Percentiles rank a stretch among this genome's conserved stretches.
Evolutionary conservation across 2,797 vertebrate species (phyloP).

Genomic region (Syngnathus acus): DNA sequence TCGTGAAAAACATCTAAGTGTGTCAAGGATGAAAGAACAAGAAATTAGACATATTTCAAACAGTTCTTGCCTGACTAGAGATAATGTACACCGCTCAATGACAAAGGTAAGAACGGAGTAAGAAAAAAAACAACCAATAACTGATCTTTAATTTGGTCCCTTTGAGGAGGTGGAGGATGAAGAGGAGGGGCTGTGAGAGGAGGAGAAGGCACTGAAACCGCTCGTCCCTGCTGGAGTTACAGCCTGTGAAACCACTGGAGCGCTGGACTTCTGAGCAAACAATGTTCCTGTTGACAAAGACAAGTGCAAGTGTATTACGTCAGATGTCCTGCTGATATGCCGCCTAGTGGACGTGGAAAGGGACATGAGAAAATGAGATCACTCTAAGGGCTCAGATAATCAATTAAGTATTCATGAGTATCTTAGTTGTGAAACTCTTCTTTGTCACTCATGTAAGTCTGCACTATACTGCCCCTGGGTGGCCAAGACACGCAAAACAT

Average conservation of each 20-base stretch:
- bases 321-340: background rate
- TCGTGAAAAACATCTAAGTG: background rate
- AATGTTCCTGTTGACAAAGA: constrained; percentile 75
- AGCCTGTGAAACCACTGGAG: constrained; percentile 63
- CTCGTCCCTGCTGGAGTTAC: constrained; percentile 72
- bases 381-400: no score
- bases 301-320: background rate
- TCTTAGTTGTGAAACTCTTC: no score
- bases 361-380: no score
- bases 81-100: constrained; percentile 6
- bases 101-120: background rate
- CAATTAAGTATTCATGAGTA: no score
- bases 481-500: no score
- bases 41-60: constrained; percentile 9
- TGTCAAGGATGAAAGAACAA: background rate
- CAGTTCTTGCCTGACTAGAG: constrained; percentile 28
- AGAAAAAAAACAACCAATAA: background rate
- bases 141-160: constrained; percentile 70
- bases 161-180: constrained; percentile 83
- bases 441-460: no score
- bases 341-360: no score
- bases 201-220: constrained; percentile 65
- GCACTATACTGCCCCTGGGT: no score
- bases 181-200: constrained; percentile 83
- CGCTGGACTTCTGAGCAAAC: constrained; percentile 85